A percentile compares a stretch with the other conserved stretches of the same genome.
Conservation (phyloP, 2,888 invertebrate species). For the Crocallis elinguaria region DNA sequence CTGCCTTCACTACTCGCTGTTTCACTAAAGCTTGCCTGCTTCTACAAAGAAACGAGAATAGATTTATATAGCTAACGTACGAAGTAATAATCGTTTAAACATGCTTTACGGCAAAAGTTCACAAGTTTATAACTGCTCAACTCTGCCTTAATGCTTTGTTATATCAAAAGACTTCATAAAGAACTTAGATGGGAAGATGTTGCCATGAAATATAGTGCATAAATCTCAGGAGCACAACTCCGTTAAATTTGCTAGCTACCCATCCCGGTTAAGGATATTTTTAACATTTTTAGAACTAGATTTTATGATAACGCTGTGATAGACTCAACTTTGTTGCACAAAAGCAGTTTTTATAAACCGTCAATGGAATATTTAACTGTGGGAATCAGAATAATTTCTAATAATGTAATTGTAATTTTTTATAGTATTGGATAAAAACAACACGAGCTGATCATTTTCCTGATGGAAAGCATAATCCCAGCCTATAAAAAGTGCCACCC, state of each 20-base stretch:
- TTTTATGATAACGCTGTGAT: background rate
- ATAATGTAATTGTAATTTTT: too few relatives aligned
- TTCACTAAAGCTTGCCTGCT: too few relatives aligned
- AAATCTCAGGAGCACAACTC: conserved; percentile 21
- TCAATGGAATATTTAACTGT: too few relatives aligned
- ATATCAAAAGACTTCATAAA: conserved; percentile 25
- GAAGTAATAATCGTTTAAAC: conserved; percentile 25
- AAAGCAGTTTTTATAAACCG: background rate
- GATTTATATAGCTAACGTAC: conserved; percentile 9
- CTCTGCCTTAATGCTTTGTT: conserved; percentile 20
- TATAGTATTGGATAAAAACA: too few relatives aligned
- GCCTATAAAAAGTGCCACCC: too few relatives aligned
- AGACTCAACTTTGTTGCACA: background rate
- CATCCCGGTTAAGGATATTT: background rate
- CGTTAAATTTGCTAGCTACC: conserved; percentile 22
- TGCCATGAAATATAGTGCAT: conserved; percentile 31
- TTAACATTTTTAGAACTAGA: background rate
- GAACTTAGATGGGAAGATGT: conserved; percentile 20
- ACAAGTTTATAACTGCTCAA: conserved; percentile 21
- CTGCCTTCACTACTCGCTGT: too few relatives aligned
- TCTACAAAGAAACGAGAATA: conserved; percentile 6
- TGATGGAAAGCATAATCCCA: too few relatives aligned
- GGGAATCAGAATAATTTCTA: too few relatives aligned
- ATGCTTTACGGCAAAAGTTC: conserved; percentile 30
- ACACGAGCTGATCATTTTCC: too few relatives aligned